A percentile compares a stretch with the other conserved stretches of the same genome.
These are phyloP conservation scores for Carassius gibelio DNA, from an alignment of 2,113 vertebrate genomes.

Conservation along the genomic window DNA sequence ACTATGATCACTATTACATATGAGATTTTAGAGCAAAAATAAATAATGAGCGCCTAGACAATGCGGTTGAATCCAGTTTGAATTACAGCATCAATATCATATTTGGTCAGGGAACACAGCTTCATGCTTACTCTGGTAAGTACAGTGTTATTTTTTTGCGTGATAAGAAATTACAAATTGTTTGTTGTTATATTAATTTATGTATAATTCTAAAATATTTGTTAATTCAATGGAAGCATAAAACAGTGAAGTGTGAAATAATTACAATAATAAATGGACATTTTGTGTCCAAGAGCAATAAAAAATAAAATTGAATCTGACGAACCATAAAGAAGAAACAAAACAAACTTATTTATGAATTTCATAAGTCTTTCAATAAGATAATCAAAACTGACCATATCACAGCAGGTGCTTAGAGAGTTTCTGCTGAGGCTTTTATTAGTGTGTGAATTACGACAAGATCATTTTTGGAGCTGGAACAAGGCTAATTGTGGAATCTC, in stretches of 20 bases:
- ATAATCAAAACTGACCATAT: neutral
- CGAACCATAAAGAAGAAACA: neutral
- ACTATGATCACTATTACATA: neutral
- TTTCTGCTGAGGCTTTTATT: neutral
- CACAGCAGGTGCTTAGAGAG: neutral
- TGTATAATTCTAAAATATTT: neutral
- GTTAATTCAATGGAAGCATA: neutral
- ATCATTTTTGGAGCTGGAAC: conserved; percentile 38
- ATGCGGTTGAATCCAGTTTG: conserved; percentile 10
- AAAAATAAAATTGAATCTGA: neutral
- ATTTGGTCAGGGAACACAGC: conserved; percentile 46
- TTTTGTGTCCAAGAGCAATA: neutral
- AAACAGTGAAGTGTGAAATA: neutral
- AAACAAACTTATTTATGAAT: neutral
- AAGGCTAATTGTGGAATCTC: conserved; percentile 14
- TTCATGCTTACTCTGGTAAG: conserved; percentile 43
- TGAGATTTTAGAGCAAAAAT: too few relatives aligned
- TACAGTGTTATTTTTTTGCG: neutral
- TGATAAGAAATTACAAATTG: neutral
- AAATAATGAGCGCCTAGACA: neutral
- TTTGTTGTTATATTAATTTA: neutral
- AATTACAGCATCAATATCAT: conserved; percentile 33
- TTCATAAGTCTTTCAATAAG: neutral
- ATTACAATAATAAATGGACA: neutral
- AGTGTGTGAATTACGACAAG: conserved; percentile 50